Evolutionary conservation across 2,888 invertebrate genomes (phyloP).

Genomic region (Saturnia japonica): DNA sequence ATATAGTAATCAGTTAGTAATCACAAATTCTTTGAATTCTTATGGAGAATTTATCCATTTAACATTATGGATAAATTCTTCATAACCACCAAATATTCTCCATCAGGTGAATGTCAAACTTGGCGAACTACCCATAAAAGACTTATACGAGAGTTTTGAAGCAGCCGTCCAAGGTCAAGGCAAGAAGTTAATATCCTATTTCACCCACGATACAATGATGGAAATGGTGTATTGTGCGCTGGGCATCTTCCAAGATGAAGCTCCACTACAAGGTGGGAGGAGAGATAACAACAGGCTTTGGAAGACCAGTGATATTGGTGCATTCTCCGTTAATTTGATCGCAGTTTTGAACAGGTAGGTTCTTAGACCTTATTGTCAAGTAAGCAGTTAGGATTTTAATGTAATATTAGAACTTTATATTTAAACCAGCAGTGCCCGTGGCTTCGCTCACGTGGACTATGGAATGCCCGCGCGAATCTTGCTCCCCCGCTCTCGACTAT

Average conservation of each 20-base stretch:
- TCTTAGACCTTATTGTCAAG: background rate
- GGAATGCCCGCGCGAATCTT: too few species aligned
- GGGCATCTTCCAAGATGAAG: conserved; percentile 83
- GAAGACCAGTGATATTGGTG: conserved; percentile 85
- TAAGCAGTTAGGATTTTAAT: too few species aligned
- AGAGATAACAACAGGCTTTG: conserved; percentile 83
- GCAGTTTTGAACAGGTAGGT: conserved; percentile 88
- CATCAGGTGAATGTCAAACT: conserved; percentile 82
- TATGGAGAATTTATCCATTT: too few species aligned
- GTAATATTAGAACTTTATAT: too few species aligned
- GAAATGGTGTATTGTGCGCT: conserved; percentile 84
- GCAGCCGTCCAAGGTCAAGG: conserved; percentile 40
- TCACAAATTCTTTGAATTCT: too few species aligned
- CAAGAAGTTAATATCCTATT: conserved; percentile 84
- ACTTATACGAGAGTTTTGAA: conserved; percentile 83
- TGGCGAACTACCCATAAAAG: conserved; percentile 85
- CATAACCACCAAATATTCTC: background rate
- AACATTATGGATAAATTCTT: background rate
- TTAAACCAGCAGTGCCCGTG: too few species aligned
- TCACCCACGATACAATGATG: conserved; percentile 85
- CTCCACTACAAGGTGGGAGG: conserved; percentile 79
- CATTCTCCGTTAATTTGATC: conserved; percentile 87
- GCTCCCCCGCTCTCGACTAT: too few species aligned
- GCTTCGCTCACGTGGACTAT: too few species aligned
- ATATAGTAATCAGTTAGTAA: too few species aligned